Conservation (phyloP, 2,888 invertebrate genomes). For the Campoplex capitator region DNA sequence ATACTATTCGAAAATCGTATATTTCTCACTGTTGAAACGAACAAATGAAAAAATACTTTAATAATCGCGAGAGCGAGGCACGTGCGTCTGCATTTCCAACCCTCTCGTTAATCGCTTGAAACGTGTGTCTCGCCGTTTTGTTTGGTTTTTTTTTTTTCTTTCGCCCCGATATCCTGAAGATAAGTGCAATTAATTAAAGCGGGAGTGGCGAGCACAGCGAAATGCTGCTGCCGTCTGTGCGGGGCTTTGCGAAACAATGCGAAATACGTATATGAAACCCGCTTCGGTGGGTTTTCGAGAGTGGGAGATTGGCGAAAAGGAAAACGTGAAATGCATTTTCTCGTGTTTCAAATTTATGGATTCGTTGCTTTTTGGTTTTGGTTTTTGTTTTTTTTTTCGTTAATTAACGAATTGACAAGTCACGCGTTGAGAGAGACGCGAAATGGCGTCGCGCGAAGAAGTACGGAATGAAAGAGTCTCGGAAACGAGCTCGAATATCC, state of each 20-base stretch:
- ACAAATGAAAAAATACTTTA: neutral
- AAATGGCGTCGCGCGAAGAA: neutral
- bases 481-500: neutral
- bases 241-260: neutral
- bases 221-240: neutral
- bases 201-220: neutral
- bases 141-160: neutral
- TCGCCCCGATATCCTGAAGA: neutral
- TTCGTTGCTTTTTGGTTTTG: neutral
- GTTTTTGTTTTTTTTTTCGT: neutral
- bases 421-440: neutral
- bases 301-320: neutral
- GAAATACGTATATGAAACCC: neutral
- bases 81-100: neutral
- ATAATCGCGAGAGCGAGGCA: neutral
- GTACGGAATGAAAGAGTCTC: neutral
- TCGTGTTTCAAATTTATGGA: neutral
- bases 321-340: neutral
- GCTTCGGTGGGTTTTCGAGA: neutral
- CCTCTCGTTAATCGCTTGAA: neutral
- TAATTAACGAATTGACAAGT: neutral
- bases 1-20: neutral
- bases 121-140: neutral
- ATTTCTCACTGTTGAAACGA: neutral
- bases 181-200: constrained; percentile 16